Base-by-base conservation (phyloP, 2,113 vertebrate genomes). In the Thalassoma bifasciatum region DNA sequence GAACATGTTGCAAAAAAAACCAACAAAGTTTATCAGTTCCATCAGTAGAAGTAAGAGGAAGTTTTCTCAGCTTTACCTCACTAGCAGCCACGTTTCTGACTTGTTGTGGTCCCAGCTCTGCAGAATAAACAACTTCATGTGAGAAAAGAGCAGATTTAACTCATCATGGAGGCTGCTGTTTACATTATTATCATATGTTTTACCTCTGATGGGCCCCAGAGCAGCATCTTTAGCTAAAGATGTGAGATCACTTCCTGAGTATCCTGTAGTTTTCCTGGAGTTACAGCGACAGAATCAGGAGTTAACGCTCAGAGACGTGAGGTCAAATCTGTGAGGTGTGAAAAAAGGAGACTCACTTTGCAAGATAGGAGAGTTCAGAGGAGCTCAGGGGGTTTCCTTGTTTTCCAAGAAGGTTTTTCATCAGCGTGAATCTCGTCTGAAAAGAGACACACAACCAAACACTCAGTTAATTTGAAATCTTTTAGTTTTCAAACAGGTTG, bases 211-310 rank as follows among this genome's bases (percentile, higher is more conserved):
- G 16, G 98, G 97, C 51, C 98, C 97, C 10, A 99, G 92, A 0
- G 98, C 96, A 40, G 97, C 97, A 79, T 99, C 98, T 92, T 99
- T 99, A 1, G 98, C 97, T 86, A 99, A 91, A n/a, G 96, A 95
- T 0, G 97, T 99, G 66, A 99, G 91, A 88, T 99, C 97, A 82
- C 98, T 99, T 83, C 97, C 97, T 67, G 97, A 99, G 86, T 98
- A 99, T 56, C 97, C 96, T 46, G 94, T 94, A 11, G 95, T 96
- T 89, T 91, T 86, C 93, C 98, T 99, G 77, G 59, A 8, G 53
- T 50, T 36, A 8, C 30, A 30, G 3, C 6, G 50, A 19, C 10
- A 87, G 1, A 68, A 19, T 5, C 23, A 64, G 10, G 2, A 24
- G 60, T 68, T 51, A 61, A 49, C 60, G 8, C 14, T 68, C 46